Evolutionary conservation across 2,113 vertebrate species (phyloP).

Genomic region (Entosphenus tridentatus): DNA sequence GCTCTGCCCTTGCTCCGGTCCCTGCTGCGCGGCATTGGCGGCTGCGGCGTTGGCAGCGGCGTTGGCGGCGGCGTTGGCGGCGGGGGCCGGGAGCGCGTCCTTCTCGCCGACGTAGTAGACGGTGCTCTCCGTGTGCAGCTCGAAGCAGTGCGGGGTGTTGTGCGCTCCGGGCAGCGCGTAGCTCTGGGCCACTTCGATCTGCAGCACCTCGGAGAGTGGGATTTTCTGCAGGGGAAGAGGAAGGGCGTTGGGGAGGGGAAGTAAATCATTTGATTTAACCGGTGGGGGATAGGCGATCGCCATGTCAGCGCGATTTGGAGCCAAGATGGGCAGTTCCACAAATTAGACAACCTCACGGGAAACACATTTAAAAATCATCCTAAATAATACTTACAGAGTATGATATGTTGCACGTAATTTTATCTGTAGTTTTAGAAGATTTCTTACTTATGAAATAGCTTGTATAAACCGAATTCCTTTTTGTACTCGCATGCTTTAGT

Average conservation of each 20-base stretch:
- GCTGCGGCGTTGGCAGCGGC: too few species aligned
- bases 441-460: neutral
- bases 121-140: conserved; percentile 21
- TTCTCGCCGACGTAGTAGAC: conserved; percentile 22
- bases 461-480: neutral
- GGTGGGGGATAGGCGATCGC: too few species aligned
- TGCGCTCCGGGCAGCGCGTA: neutral
- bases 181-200: conserved; percentile 6
- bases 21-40: too few species aligned
- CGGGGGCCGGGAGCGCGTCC: neutral
- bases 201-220: neutral
- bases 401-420: neutral
- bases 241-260: neutral
- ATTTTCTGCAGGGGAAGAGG: neutral
- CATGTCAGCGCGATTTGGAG: too few species aligned
- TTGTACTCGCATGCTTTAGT: too few species aligned
- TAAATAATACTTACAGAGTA: neutral
- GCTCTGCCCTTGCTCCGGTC: too few species aligned
- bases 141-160: conserved; percentile 18
- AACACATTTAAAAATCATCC: too few species aligned
- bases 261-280: too few species aligned
- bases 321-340: too few species aligned
- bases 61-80: neutral
- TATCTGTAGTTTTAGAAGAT: neutral
- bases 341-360: too few species aligned